Conservation (phyloP, 2,888 invertebrate genomes). For the Spodoptera exigua region DNA sequence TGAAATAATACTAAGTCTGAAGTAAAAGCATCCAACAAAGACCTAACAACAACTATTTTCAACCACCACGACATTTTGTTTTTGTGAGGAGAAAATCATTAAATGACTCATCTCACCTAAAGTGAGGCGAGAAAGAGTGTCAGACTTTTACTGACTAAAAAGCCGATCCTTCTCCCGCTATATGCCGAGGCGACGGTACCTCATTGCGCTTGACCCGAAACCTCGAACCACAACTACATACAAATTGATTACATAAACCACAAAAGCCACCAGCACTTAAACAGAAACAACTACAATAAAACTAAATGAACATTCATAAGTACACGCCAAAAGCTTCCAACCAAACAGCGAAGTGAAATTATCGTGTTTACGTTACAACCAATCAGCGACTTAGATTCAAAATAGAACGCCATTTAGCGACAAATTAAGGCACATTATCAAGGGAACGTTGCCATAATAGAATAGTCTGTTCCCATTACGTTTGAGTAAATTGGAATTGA, state of each 20-base stretch:
- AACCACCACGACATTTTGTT: too few species aligned
- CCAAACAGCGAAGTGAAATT: slow-evolving; percentile 29
- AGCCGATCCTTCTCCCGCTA: too few species aligned
- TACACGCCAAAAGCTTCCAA: slow-evolving; percentile 21
- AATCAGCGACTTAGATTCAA: slow-evolving; percentile 46
- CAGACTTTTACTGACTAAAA: too few species aligned
- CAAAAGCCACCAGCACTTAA: slow-evolving; percentile 8
- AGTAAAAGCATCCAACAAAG: too few species aligned
- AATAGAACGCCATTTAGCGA: slow-evolving; percentile 52
- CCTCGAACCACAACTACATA: too few species aligned
- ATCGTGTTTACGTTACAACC: slow-evolving; percentile 38
- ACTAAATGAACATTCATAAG: slow-evolving; percentile 30
- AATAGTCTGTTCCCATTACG: slow-evolving; percentile 56
- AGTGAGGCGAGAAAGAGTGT: too few species aligned
- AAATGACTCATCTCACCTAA: too few species aligned
- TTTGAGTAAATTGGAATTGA: slow-evolving; percentile 47
- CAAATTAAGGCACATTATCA: slow-evolving; percentile 62
- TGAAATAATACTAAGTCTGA: too few species aligned
- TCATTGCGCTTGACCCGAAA: too few species aligned
- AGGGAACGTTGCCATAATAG: slow-evolving; percentile 55
- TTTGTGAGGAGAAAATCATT: too few species aligned
- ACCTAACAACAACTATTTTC: too few species aligned
- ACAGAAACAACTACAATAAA: slow-evolving; percentile 5
- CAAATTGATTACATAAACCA: slow-evolving; percentile 1
- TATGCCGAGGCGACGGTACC: too few species aligned